A percentile compares a stretch with the other conserved stretches of the same genome.
phyloP scores from a whole-genome alignment of 2,888 invertebrate species.

The Trissolcus japonicus region DNA sequence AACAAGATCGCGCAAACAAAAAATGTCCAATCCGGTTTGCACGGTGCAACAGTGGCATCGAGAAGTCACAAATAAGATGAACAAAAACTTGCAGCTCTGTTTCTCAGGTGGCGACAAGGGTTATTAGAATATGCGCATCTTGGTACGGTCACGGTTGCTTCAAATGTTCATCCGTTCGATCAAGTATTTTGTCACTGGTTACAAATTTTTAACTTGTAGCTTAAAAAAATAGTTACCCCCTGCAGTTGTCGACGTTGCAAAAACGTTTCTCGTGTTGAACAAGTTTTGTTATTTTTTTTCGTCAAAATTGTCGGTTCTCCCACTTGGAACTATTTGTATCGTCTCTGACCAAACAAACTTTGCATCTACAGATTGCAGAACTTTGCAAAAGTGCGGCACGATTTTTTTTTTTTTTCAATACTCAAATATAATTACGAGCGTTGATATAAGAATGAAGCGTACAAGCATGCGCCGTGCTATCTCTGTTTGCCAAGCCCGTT shows the following conservation, averaged over 20 bases:
- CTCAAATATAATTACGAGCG: conserved; percentile 47
- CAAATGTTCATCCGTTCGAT: no score
- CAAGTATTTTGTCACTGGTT: no score
- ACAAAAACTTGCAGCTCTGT: conserved; percentile 9
- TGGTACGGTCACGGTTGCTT: no score
- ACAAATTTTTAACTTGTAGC: no score
- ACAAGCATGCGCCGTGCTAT: conserved; percentile 66
- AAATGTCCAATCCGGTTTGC: conserved; percentile 50
- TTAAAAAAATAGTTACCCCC: no score
- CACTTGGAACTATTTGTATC: no score
- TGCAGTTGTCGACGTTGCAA: no score
- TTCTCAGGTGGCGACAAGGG: conserved; percentile 18
- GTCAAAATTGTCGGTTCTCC: no score
- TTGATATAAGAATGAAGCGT: conserved; percentile 52
- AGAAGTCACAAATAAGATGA: conserved; percentile 9
- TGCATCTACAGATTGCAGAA: background rate
- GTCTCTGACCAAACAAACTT: no score
- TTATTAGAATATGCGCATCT: background rate
- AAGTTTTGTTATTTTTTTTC: no score
- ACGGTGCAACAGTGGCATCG: conserved; percentile 34
- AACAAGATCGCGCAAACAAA: conserved; percentile 44
- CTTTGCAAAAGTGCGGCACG: conserved; percentile 2
- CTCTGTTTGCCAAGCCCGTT: conserved; percentile 75
- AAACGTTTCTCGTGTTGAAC: no score
- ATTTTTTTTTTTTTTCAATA: conserved; percentile 43